Percentiles rank a stretch among this genome's conserved stretches.
phyloP scores from a whole-genome alignment of 2,797 vertebrate genomes.

The Acrossocheilus fasciatus region DNA sequence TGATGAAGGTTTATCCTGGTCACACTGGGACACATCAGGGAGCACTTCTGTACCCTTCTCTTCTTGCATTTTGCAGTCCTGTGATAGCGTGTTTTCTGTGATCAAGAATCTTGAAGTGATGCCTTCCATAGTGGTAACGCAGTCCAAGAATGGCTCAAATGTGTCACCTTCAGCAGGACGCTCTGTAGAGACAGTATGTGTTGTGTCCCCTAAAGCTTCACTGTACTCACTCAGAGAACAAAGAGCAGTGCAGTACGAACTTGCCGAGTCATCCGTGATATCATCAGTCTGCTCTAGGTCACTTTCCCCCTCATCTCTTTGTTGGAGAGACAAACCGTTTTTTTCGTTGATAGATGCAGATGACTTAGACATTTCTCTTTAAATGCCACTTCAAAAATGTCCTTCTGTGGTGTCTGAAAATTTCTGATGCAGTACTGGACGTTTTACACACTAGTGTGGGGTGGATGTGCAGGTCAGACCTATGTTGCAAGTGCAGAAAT shows the following conservation, averaged over 20 bases:
- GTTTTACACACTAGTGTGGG: background rate
- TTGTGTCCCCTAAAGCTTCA: constrained; percentile 47
- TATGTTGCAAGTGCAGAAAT: background rate
- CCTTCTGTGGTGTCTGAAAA: constrained; percentile 12
- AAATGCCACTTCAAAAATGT: constrained; percentile 24
- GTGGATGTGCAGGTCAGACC: constrained; percentile 2
- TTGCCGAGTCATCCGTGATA: constrained; percentile 58
- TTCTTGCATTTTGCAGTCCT: constrained; percentile 31
- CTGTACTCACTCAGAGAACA: constrained; percentile 61
- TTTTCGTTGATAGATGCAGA: constrained; percentile 34
- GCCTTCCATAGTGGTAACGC: constrained; percentile 1
- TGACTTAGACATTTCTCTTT: constrained; percentile 18
- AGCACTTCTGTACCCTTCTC: background rate
- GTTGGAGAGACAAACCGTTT: constrained; percentile 27
- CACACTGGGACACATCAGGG: background rate
- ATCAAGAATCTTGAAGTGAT: constrained; percentile 20
- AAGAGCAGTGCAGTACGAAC: constrained; percentile 62
- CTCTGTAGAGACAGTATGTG: constrained; percentile 11
- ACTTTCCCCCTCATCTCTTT: constrained; percentile 44
- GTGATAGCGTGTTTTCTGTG: background rate
- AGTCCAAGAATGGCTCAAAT: constrained; percentile 2
- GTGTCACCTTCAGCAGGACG: background rate
- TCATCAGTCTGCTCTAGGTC: constrained; percentile 34
- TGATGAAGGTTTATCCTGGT: constrained; percentile 22
- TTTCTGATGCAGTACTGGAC: background rate